A percentile compares a stretch with the other conserved stretches of the same genome.
Conservation (phyloP, 2,113 vertebrate genomes). For the Mirounga angustirostris region DNA sequence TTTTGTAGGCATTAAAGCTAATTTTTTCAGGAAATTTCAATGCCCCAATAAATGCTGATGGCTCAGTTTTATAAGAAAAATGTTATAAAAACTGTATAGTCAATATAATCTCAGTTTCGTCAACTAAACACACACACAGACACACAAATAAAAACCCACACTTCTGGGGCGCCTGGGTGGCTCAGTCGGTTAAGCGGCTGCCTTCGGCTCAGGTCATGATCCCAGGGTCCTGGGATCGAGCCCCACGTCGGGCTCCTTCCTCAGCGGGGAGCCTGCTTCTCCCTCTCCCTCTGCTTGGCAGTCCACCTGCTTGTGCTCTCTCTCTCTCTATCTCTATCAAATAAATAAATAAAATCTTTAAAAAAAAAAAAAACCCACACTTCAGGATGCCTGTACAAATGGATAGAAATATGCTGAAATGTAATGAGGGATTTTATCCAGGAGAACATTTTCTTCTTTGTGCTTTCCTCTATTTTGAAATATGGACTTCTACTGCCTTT, state of each 20-base stretch:
- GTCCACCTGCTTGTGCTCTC: no score
- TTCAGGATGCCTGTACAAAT: not conserved
- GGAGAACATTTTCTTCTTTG: conserved; percentile 27
- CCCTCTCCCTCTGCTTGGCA: no score
- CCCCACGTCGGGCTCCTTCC: no score
- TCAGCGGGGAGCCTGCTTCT: no score
- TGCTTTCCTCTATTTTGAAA: conserved; percentile 57
- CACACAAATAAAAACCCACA: not conserved
- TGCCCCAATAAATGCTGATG: not conserved
- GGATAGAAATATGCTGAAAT: not conserved
- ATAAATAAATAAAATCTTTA: no score
- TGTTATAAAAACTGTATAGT: not conserved
- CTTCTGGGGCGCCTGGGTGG: no score
- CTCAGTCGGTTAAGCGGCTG: no score
- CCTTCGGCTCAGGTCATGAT: no score
- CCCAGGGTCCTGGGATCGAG: no score
- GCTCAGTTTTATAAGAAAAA: not conserved
- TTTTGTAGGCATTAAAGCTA: conserved; percentile 18
- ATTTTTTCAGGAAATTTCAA: conserved; percentile 33
- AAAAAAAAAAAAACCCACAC: no score
- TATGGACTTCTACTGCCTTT: not conserved
- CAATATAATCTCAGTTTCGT: not conserved
- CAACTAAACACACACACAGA: not conserved
- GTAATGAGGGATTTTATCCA: not conserved
- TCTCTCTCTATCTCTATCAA: no score